Conservation (phyloP, 2,113 vertebrate species). For the Amia ocellicauda region DNA sequence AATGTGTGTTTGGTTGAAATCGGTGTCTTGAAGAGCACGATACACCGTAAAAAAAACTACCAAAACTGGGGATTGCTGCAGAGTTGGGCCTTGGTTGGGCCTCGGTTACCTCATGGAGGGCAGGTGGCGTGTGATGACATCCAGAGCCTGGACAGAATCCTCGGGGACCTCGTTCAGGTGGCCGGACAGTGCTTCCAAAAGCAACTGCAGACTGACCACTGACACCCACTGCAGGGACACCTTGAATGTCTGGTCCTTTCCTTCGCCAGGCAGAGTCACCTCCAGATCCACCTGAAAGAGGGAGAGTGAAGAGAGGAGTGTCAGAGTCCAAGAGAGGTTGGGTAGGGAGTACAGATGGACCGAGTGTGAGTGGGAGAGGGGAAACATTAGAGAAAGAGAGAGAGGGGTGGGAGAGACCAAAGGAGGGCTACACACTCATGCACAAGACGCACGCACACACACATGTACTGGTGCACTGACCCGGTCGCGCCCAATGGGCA, state of each 20-base stretch:
- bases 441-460: not conserved
- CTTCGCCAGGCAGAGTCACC: conserved; percentile 94
- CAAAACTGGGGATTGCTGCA: no score
- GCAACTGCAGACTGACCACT: conserved; percentile 94
- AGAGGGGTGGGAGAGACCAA: not conserved
- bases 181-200: conserved; percentile 91
- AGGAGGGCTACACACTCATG: no score
- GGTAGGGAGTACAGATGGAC: not conserved
- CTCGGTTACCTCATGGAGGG: conserved; percentile 95
- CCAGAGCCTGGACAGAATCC: conserved; percentile 94
- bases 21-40: no score
- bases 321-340: not conserved
- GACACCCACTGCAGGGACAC: conserved; percentile 98
- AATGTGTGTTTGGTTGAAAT: no score
- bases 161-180: conserved; percentile 95
- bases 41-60: no score
- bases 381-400: not conserved
- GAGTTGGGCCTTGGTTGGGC: no score
- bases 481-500: conserved; percentile 91
- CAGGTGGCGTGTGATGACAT: conserved; percentile 95
- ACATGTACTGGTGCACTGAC: conserved; percentile 47
- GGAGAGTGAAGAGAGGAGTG: not conserved
- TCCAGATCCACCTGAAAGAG: conserved; percentile 88
- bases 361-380: not conserved
- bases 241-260: conserved; percentile 98